Conservation (phyloP, 2,113 vertebrate genomes). For the Sardina pilchardus region DNA sequence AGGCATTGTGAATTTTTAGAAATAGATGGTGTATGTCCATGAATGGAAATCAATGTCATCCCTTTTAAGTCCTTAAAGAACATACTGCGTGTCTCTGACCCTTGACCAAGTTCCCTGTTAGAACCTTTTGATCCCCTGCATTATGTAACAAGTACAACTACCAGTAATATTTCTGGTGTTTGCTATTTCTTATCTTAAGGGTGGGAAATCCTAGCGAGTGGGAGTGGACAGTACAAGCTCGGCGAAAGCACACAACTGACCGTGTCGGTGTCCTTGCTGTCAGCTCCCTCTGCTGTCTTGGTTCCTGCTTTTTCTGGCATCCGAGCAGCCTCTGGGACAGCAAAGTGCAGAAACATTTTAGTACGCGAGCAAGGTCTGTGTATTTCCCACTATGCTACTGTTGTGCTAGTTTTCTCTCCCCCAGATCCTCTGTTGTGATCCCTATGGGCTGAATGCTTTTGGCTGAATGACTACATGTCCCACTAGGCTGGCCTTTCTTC, state of each 20-base stretch:
- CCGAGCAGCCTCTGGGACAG: conserved; percentile 40
- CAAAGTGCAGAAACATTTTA: conserved; percentile 14
- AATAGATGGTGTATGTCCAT: conserved; percentile 57
- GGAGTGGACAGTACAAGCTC: not conserved
- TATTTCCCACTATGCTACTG: not conserved
- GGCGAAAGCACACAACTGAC: not conserved
- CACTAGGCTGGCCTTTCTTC: not conserved
- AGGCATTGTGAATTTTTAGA: conserved; percentile 54
- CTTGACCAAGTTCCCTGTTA: conserved; percentile 52
- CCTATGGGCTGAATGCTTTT: not conserved
- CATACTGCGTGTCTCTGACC: conserved; percentile 49
- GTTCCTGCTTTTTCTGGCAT: conserved; percentile 31
- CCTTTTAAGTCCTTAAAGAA: not conserved
- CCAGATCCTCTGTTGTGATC: not conserved
- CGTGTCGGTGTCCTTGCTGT: not conserved
- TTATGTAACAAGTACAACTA: conserved; percentile 23
- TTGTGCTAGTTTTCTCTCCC: not conserved
- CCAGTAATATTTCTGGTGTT: conserved; percentile 8
- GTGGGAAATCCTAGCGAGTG: not conserved
- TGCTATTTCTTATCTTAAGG: conserved; percentile 11
- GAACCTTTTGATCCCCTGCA: conserved; percentile 39
- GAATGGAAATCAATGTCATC: not conserved
- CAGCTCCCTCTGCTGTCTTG: conserved; percentile 22
- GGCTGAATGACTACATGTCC: not conserved
- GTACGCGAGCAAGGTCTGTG: not conserved